These are phyloP conservation scores for Sylvilagus bachmani DNA, from an alignment of 2,113 vertebrate genomes.

Conservation along the genomic window DNA sequence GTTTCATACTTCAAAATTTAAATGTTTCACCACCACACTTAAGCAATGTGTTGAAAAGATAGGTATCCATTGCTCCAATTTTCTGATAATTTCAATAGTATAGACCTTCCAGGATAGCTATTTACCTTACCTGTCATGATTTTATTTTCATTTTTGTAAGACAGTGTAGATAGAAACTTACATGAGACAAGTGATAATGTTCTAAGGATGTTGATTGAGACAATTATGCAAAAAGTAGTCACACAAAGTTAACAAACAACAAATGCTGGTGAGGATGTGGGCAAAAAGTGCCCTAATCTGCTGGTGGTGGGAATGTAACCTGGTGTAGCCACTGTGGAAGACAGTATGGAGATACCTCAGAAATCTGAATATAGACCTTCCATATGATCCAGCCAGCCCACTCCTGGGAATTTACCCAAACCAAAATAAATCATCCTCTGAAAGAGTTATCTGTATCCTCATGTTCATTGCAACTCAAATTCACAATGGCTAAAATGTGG, in stretches of 20 bases:
- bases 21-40: neutral
- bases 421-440: no score
- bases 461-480: no score
- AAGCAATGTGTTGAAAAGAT: neutral
- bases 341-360: no score
- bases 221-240: neutral
- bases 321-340: no score
- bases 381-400: no score
- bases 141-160: conserved; percentile 26
- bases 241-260: neutral
- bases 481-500: no score
- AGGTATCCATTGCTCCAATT: neutral
- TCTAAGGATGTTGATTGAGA: neutral
- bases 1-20: neutral
- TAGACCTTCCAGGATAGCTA: neutral
- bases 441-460: no score
- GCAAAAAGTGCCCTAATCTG: no score
- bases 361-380: no score
- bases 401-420: no score
- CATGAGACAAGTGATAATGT: neutral
- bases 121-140: neutral
- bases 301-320: no score
- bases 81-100: neutral
- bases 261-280: no score
- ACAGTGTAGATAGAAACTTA: neutral